Conservation (phyloP, 2,888 invertebrate species). For the Halictus ligatus region DNA sequence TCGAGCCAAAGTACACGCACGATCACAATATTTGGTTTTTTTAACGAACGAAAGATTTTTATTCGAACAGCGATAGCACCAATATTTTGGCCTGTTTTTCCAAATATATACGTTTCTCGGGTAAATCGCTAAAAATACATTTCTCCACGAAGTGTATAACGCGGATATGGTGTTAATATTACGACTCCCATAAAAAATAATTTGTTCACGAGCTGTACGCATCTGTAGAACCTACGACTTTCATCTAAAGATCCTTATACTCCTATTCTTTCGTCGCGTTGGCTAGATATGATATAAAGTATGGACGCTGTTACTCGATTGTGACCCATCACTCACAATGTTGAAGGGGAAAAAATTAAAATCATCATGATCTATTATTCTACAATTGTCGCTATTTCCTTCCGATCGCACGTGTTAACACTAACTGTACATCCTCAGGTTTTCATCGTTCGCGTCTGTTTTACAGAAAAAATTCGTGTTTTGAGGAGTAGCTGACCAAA, state of each 20-base stretch:
- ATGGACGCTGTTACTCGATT: neutral
- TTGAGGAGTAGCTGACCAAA: neutral
- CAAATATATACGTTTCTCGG: conserved; percentile 21
- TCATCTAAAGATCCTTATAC: conserved; percentile 45
- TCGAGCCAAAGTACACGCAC: neutral
- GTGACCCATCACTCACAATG: neutral
- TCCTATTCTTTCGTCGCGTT: conserved; percentile 37
- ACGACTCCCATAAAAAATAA: conserved; percentile 49
- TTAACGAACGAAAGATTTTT: neutral
- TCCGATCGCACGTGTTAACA: neutral
- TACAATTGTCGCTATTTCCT: neutral
- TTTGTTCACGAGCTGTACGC: conserved; percentile 23
- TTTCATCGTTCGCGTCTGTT: neutral
- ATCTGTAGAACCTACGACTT: conserved; percentile 36
- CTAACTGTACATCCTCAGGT: neutral
- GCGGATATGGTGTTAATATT: conserved; percentile 34
- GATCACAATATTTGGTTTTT: neutral
- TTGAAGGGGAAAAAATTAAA: neutral
- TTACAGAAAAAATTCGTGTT: neutral
- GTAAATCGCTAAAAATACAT: conserved; percentile 54
- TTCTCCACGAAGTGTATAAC: conserved; percentile 29
- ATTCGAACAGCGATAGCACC: conserved; percentile 21
- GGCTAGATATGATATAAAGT: conserved; percentile 41
- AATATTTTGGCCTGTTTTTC: conserved; percentile 20
- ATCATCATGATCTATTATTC: neutral